These are phyloP conservation scores for Cygnus buccinator DNA, from an alignment of 2,113 vertebrate genomes.

Conservation along the genomic window DNA sequence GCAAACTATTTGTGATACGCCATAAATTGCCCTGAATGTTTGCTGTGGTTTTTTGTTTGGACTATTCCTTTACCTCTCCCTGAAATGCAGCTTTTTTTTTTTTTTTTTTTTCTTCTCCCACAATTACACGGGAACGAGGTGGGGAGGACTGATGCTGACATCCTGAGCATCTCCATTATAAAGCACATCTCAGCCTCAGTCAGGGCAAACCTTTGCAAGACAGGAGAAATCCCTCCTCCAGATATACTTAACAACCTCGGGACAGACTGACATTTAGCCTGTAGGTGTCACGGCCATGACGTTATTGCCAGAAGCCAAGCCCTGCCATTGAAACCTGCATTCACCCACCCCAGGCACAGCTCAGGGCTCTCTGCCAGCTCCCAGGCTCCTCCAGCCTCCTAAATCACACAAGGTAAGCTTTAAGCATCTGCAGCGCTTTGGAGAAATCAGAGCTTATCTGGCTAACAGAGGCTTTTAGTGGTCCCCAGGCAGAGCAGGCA, in stretches of 20 bases:
- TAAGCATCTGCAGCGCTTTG: neutral
- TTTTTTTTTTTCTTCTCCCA: neutral
- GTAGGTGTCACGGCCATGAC: neutral
- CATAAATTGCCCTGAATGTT: neutral
- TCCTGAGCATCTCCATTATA: neutral
- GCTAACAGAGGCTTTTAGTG: neutral
- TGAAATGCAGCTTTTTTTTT: neutral
- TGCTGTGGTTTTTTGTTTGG: neutral
- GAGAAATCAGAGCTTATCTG: neutral
- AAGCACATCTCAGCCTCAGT: neutral
- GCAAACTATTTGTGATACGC: neutral
- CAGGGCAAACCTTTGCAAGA: neutral
- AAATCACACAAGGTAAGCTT: neutral
- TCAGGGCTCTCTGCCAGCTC: neutral
- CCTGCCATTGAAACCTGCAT: slow-evolving; percentile 8
- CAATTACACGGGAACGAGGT: neutral
- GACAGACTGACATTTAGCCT: neutral
- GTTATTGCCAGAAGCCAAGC: neutral
- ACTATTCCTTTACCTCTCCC: neutral
- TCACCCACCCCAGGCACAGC: neutral
- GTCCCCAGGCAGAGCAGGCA: neutral
- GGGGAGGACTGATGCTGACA: neutral
- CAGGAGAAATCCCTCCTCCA: neutral
- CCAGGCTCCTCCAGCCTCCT: neutral
- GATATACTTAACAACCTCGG: neutral